Evolutionary conservation across 2,888 invertebrate genomes (phyloP).

Genomic region (Beris chalybata): DNA sequence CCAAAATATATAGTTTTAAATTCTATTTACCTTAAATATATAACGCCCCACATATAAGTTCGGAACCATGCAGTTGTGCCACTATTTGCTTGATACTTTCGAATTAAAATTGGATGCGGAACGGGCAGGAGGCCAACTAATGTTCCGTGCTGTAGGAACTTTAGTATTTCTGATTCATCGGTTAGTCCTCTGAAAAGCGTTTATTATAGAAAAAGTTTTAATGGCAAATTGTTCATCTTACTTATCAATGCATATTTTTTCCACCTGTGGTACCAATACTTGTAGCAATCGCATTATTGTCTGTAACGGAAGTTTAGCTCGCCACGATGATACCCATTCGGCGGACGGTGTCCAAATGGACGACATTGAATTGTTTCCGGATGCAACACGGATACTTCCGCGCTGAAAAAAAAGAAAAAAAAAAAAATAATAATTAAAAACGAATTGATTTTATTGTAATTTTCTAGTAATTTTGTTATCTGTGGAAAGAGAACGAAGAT

Average conservation of each 20-base stretch:
- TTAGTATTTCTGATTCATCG: constrained; percentile 98
- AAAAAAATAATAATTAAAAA: not conserved
- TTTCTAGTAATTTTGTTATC: no score
- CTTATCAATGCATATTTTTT: constrained; percentile 99
- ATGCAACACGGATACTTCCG: constrained; percentile 64
- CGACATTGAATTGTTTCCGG: constrained; percentile 28
- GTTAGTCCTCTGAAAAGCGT: constrained; percentile 78
- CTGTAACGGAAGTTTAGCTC: constrained; percentile 94
- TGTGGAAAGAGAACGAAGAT: no score
- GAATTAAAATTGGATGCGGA: constrained; percentile 97
- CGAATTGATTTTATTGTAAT: not conserved
- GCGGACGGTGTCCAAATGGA: constrained; percentile 82
- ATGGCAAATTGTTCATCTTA: constrained; percentile 56
- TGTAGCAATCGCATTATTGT: constrained; percentile 98
- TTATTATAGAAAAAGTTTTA: constrained; percentile 6
- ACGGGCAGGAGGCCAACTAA: constrained; percentile 96
- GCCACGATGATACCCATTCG: constrained; percentile 97
- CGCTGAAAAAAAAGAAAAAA: constrained; percentile 56
- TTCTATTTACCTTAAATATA: constrained; percentile 78
- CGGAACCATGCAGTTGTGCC: constrained; percentile 99
- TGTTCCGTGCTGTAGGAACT: constrained; percentile 98
- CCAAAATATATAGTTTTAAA: not conserved
- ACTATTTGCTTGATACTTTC: constrained; percentile 98
- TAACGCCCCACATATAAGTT: constrained; percentile 99
- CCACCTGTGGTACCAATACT: constrained; percentile 98